Percentiles rank a stretch among this genome's conserved stretches.
Conservation (phyloP, 2,113 vertebrate species). For the Plecturocebus donacophilus region DNA sequence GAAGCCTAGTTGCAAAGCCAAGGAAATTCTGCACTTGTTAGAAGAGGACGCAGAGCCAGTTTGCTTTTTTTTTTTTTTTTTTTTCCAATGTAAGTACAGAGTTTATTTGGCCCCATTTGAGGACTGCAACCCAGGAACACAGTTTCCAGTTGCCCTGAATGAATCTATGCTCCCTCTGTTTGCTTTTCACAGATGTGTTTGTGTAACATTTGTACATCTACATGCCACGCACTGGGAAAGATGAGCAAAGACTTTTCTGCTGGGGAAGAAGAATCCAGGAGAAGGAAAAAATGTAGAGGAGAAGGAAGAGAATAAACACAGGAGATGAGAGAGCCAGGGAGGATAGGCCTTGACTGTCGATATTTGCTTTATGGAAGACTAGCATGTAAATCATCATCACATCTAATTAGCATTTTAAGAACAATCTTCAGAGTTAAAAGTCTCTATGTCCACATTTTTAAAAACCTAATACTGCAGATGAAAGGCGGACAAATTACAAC, state of each 20-base stretch:
- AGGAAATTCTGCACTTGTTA: background rate
- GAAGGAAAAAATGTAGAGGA: background rate
- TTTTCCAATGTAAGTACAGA: background rate
- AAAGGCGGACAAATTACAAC: background rate
- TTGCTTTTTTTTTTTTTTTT: background rate
- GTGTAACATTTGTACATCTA: background rate
- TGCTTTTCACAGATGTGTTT: background rate
- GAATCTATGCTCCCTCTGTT: background rate
- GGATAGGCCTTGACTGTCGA: background rate
- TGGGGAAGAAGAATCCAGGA: background rate
- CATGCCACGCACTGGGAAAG: background rate
- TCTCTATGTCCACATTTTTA: background rate
- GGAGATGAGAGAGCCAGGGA: background rate
- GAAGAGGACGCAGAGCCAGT: background rate
- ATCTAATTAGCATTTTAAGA: background rate
- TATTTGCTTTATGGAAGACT: background rate
- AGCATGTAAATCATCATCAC: background rate
- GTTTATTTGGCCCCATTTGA: background rate
- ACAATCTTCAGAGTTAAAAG: background rate
- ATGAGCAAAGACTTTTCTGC: background rate
- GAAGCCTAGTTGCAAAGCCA: background rate
- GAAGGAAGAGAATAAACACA: background rate
- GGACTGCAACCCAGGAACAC: background rate
- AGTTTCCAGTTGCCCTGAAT: background rate
- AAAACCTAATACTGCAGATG: background rate